Percentiles rank a stretch among this genome's conserved stretches.
Evolutionary conservation across 1,140 invertebrate genomes (phyloP).

Genomic region (Drosophila mayri): DNA sequence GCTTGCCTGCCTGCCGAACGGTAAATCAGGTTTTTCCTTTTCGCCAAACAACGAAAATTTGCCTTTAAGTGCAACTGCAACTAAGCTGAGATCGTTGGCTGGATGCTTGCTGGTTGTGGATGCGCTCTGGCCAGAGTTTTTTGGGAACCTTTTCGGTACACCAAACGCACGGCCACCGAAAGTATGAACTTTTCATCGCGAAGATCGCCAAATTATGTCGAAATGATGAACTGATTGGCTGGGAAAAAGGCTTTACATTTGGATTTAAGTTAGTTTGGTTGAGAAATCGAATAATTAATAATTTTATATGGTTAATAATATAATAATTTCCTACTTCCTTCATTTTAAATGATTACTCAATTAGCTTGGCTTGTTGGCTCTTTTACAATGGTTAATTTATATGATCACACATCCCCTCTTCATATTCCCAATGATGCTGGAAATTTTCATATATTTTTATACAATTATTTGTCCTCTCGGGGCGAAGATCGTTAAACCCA

Average conservation of each 20-base stretch:
- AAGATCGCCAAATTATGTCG: slow-evolving; percentile 32
- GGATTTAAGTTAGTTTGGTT: not conserved
- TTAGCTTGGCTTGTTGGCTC: not conserved
- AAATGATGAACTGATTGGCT: slow-evolving; percentile 22
- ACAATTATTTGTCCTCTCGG: slow-evolving; percentile 18
- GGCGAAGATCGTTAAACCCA: slow-evolving; percentile 24
- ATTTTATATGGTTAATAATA: not conserved
- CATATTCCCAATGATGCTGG: not conserved
- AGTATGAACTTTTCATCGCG: slow-evolving; percentile 58
- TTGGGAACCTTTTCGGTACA: slow-evolving; percentile 31
- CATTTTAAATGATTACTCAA: not conserved
- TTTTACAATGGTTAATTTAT: slow-evolving; percentile 4
- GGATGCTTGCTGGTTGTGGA: slow-evolving; percentile 49
- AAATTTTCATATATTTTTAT: slow-evolving; percentile 15
- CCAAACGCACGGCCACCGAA: slow-evolving; percentile 47
- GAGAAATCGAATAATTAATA: not conserved
- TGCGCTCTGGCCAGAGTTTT: slow-evolving; percentile 5
- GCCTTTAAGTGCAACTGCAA: slow-evolving; percentile 36
- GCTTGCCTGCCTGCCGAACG: slow-evolving; percentile 44
- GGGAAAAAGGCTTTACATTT: slow-evolving; percentile 9
- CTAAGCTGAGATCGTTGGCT: slow-evolving; percentile 51
- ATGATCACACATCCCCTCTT: not conserved
- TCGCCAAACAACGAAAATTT: slow-evolving; percentile 55
- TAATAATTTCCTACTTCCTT: slow-evolving; percentile 7
- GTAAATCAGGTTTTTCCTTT: slow-evolving; percentile 80